Conservation (phyloP, 2,797 vertebrate species). For the Sylvia borin region DNA sequence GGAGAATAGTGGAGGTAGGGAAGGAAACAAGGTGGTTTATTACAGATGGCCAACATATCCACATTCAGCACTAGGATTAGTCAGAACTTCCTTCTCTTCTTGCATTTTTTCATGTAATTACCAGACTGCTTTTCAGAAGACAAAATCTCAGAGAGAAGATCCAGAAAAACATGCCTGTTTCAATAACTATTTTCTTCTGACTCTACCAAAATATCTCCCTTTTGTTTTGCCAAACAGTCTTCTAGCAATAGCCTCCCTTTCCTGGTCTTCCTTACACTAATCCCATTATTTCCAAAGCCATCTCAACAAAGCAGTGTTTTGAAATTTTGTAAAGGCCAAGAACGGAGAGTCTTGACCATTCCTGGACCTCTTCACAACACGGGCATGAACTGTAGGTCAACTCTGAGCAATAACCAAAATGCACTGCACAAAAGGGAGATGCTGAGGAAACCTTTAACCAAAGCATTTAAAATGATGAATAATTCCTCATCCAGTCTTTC, state of each 20-base stretch:
- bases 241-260: not conserved
- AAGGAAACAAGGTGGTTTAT: not conserved
- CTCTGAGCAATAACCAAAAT: not conserved
- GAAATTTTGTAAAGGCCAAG: not conserved
- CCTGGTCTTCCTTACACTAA: not conserved
- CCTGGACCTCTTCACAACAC: not conserved
- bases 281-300: not conserved
- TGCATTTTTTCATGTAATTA: not conserved
- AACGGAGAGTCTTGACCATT: not conserved
- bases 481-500: not conserved
- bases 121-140: not conserved
- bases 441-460: not conserved
- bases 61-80: not conserved
- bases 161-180: not conserved
- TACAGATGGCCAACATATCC: not conserved
- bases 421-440: not conserved
- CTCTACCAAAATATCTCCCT: not conserved
- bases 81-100: not conserved
- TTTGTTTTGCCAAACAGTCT: not conserved
- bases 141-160: not conserved
- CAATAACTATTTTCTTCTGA: not conserved
- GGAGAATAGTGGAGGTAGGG: fast-evolving
- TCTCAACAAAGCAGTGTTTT: not conserved
- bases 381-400: not conserved
- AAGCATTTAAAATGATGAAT: not conserved